phyloP scores from a whole-genome alignment of 2,888 invertebrate genomes.

The Synanthedon tipuliformis region DNA sequence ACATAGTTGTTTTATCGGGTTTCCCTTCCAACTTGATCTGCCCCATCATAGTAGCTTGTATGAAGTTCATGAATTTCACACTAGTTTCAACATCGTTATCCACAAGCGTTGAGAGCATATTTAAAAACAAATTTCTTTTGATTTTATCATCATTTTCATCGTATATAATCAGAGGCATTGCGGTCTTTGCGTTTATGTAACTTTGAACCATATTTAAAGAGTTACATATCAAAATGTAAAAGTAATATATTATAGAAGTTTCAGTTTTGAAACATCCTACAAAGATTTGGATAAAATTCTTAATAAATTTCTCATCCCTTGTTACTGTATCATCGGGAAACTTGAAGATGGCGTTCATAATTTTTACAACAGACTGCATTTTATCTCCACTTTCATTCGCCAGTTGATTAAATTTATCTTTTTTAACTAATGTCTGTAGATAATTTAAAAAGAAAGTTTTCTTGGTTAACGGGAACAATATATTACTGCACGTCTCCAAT shows the following conservation, averaged over 20 bases:
- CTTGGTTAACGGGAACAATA: constrained; percentile 46
- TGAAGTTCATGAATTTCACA: constrained; percentile 43
- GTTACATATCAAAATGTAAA: constrained; percentile 45
- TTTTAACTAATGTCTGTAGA: constrained; percentile 45
- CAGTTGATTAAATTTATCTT: constrained; percentile 44
- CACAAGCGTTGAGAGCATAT: constrained; percentile 41
- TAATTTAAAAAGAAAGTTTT: constrained; percentile 43
- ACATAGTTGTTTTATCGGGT: constrained; percentile 38
- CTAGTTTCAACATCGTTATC: constrained; percentile 52
- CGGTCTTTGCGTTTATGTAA: constrained; percentile 42
- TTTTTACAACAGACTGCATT: constrained; percentile 53
- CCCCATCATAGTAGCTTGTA: constrained; percentile 48
- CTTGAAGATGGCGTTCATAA: constrained; percentile 48
- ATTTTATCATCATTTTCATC: constrained; percentile 37
- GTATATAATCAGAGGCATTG: constrained; percentile 32
- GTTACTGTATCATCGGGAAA: constrained; percentile 36
- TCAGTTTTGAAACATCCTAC: constrained; percentile 44
- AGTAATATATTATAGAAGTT: constrained; percentile 49
- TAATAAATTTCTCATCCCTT: constrained; percentile 31
- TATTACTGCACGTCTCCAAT: constrained; percentile 33
- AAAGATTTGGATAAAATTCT: constrained; percentile 48
- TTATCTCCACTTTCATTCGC: constrained; percentile 55
- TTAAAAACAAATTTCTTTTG: constrained; percentile 42
- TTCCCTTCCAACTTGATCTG: constrained; percentile 49
- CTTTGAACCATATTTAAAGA: constrained; percentile 43